Base-by-base conservation (phyloP, 2,888 invertebrate species). In the Crematogaster levior region DNA sequence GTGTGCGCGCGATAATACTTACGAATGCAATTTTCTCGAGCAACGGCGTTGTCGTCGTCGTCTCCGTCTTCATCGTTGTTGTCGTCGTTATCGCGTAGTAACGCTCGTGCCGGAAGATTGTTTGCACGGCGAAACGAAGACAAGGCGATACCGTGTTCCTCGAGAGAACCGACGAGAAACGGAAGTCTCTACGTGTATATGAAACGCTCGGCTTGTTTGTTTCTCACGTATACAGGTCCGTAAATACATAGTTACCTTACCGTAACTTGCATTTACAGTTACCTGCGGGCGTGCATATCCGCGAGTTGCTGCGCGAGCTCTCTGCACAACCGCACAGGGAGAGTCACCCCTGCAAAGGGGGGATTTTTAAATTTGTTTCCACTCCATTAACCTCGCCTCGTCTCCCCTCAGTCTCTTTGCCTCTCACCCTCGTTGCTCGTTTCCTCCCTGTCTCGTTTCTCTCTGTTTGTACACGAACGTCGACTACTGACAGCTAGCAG, bases 351-450 rank as follows among this genome's bases (percentile, higher is more conserved):
- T 83, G 24, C 83, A 40, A 77, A 51, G 84, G 48, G 85, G 34
- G 83, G 88, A 87, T 92, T 92, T 92, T 91, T 90, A 91, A 92
- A 92, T 92, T 92, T 92, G 86, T 91, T 92, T 92, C 92, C 89
- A 88, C 91, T 91, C 92, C 92, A 92, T 92, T 92, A 92, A 92
- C 89, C 85, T 79, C 86, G 85, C 73, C 88, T 86, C 90, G 86
- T 89, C 87, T 82, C 81, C 65, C 61, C 27, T 43, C 37, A 65
- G 37, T 61, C 63, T 24, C 40, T 18, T n/a, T 9, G 58, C 34
- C 63, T 53, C 77, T 58, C 68, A 48, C 46, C 18, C 74, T 46
- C 73, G 61, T 27, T n/a, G 53, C 34, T 61, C 66, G 48, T 66
- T 65, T 40, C 65, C 73, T 81, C 73, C 37, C 70, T 40, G 34